Base-by-base conservation (phyloP, 2,113 vertebrate species). In the Thalassoma bifasciatum region DNA sequence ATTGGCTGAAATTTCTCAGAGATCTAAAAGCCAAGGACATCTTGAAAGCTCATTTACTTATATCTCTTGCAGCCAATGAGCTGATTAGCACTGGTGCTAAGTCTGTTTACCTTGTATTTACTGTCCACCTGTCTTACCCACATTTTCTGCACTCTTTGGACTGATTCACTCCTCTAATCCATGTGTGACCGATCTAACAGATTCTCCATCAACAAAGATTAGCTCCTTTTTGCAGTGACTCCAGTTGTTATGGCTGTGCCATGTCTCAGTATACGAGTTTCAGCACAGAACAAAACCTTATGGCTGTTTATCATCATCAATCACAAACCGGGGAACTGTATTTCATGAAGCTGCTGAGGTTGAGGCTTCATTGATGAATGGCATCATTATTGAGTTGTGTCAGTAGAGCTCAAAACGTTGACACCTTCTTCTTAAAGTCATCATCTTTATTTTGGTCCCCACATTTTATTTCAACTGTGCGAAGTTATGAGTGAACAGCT, bases 191-290 rank as follows among this genome's bases (percentile, higher is more conserved):
- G 66, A 84, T 77, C 66, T 56, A 51, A 71, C 37, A 72, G 70
- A 56, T 73, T 79, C 79, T 86, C 62, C 73, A 72, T 84, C 85
- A 89, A 85, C 86, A 86, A 50, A 54, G 91, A 93, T 92, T 91
- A 92, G 66, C 63, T 62, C 47, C 72, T 68, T 50, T 40, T 50
- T 44, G 62, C 37, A 19, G 30, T 38, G 82, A 82, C 72, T 69
- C 66, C 68, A 36, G 62, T 82, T 86, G 74, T 83, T 89, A 60
- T 87, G 80, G 68, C 56, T 79, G 38, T 7, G 21, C 46, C 23
- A 4, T 14, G 44, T 72, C 70, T 67, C 61, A 40, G 63, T 23
- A 53, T 65, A 67, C 23, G 13, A 71, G 53, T 24, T 74, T 13
- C 58, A 4, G 21, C n/a, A 42, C 54, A 71, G n/a, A 54, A 24